These are phyloP conservation scores for Chymomyza caudatula DNA, from an alignment of 2,888 invertebrate genomes.

Conservation along the genomic window DNA sequence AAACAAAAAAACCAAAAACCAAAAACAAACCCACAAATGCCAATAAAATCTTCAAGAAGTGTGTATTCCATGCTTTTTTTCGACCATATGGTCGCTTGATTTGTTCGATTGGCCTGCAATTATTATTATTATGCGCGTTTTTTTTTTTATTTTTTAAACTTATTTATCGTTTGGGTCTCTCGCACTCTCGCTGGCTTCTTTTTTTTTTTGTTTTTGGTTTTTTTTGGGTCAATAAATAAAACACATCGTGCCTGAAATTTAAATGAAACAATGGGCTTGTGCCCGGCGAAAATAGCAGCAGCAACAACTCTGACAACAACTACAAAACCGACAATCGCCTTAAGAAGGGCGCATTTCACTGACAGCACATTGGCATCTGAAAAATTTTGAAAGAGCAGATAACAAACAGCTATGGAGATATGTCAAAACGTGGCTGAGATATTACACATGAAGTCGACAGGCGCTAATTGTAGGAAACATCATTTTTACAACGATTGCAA, in stretches of 20 bases:
- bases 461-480: background rate
- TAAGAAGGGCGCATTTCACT: slow-evolving; percentile 50
- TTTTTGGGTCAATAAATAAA: slow-evolving; percentile 66
- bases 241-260: slow-evolving; percentile 65
- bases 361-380: slow-evolving; percentile 60
- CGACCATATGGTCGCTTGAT: slow-evolving; percentile 28
- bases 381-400: slow-evolving; percentile 62
- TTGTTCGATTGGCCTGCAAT: slow-evolving; percentile 36
- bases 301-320: slow-evolving; percentile 7
- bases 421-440: background rate
- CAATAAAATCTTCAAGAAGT: background rate
- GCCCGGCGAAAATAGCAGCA: slow-evolving; percentile 24
- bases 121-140: slow-evolving; percentile 58
- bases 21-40: background rate
- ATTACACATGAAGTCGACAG: background rate
- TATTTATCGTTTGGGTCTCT: background rate
- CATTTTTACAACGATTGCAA: too few relatives aligned
- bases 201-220: too few relatives aligned
- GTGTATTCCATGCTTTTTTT: background rate
- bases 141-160: background rate
- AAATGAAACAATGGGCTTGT: slow-evolving; percentile 55
- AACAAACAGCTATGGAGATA: slow-evolving; percentile 36
- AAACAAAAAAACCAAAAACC: background rate
- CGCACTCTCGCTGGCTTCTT: slow-evolving; percentile 37
- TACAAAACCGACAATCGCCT: background rate